Base-by-base conservation (phyloP, 2,797 vertebrate genomes). In the Macroramphosus scolopax region DNA sequence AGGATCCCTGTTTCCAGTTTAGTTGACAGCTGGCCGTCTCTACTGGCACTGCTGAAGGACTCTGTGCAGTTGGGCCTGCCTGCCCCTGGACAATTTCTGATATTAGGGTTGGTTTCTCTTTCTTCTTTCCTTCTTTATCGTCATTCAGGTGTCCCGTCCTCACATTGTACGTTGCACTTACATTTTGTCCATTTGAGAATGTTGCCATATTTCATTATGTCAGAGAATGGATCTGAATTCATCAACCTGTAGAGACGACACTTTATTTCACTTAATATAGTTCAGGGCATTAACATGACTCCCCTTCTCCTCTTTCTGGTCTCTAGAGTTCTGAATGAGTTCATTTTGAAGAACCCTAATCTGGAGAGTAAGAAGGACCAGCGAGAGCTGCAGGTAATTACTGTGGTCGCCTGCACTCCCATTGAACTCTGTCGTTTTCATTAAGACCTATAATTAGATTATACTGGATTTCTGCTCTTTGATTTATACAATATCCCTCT, bases 291-390 rank as follows among this genome's bases (percentile, higher is more conserved):
- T n/a, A n/a, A n/a, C n/a, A n/a, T 8, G 0, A 8, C n/a, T 36
- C 15, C 26, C 1, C n/a, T 9, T 60, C 14, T 39, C 6, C 6
- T 48, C 17, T 55, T 52, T 59, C 17, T 58, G 31, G 42, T 73
- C 48, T 75, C 84, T 32, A 92, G 97, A 51, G 92, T 99, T 84
- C 85, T 99, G 42, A 98, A 99, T 84, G 96, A 99, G 71, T 99
- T 99, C 64, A 98, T 99, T 68, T 89, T 99, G 89, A 99, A 99
- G 90, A 99, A 98, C 60, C 97, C 97, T 38, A 96, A 89, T 58
- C 82, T 99, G 68, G 97, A 99, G 75, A 98, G 90, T 82, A 99
- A 99, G 87, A 99, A 99, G 79, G 97, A 99, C 78, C 97, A 98
- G 75, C 88, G 97, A 75, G 97, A 99, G 78, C 90, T 99, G 50